Conservation (phyloP, 2,797 vertebrate genomes). For the Syncerus caffer region DNA sequence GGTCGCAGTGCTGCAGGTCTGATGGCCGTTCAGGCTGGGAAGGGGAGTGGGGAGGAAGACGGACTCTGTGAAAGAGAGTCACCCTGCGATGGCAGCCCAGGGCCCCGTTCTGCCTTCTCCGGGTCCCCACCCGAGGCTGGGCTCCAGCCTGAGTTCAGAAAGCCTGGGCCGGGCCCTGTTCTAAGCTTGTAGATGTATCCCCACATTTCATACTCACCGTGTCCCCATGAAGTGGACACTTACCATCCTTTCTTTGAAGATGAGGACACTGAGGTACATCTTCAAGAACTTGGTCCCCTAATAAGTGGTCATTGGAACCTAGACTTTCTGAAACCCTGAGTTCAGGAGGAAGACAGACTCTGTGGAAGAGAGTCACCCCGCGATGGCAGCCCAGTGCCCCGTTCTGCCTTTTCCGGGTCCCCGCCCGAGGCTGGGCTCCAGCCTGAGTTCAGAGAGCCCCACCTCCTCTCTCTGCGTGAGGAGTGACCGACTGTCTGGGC, state of each 20-base stretch:
- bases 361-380: background rate
- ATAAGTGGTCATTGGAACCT: background rate
- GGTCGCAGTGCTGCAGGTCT: fast-evolving
- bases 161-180: background rate
- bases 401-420: background rate
- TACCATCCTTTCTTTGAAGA: background rate
- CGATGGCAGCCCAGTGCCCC: background rate
- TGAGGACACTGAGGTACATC: background rate
- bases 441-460: background rate
- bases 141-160: background rate
- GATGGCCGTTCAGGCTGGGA: background rate
- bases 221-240: no score
- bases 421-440: background rate
- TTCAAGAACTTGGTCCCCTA: background rate
- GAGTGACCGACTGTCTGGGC: background rate
- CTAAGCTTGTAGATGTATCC: background rate
- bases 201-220: background rate
- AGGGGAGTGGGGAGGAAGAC: background rate
- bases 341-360: background rate
- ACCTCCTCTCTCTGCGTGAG: background rate
- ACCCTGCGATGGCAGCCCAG: background rate
- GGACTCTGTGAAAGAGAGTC: background rate
- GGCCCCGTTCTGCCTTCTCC: background rate
- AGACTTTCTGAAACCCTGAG: background rate
- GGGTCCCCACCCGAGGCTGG: background rate